Evolutionary conservation across 2,797 vertebrate species (phyloP).

Genomic region (Sylvilagus floridanus): DNA sequence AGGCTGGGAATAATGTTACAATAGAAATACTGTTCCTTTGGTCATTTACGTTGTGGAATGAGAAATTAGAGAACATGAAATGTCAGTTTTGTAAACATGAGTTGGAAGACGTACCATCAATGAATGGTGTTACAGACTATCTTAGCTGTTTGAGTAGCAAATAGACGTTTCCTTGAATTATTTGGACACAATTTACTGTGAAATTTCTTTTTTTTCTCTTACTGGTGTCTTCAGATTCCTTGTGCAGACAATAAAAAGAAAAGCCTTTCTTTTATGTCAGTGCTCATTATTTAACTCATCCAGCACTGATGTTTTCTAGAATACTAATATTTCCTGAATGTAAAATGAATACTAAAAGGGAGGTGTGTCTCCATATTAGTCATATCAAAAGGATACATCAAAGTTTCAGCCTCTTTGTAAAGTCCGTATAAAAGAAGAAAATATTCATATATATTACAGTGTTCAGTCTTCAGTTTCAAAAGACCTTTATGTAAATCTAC

Average conservation of each 20-base stretch:
- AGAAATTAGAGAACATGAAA: conserved; percentile 77
- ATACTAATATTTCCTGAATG: conserved; percentile 70
- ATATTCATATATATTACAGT: conserved; percentile 16
- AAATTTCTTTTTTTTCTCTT: conserved; percentile 76
- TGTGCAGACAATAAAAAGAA: conserved; percentile 72
- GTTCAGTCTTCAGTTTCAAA: conserved; percentile 38
- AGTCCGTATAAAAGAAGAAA: conserved; percentile 48
- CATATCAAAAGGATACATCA: conserved; percentile 50
- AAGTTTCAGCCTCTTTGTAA: conserved; percentile 33
- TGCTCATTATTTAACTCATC: conserved; percentile 70
- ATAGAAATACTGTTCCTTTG: conserved; percentile 65
- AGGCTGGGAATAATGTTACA: conserved; percentile 27
- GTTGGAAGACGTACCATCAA: conserved; percentile 72
- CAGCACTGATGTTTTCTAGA: conserved; percentile 66
- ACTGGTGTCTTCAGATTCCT: conserved; percentile 74
- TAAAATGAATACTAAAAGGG: conserved; percentile 69
- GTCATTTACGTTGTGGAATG: conserved; percentile 58
- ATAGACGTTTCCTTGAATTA: conserved; percentile 81
- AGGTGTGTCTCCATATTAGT: conserved; percentile 41
- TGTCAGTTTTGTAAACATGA: conserved; percentile 76
- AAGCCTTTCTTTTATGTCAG: conserved; percentile 69
- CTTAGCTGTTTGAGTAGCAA: conserved; percentile 77
- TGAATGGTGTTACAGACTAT: conserved; percentile 71
- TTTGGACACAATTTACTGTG: conserved; percentile 74
- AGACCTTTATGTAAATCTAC: conserved; percentile 30